A percentile compares a stretch with the other conserved stretches of the same genome.
Evolutionary conservation across 2,797 vertebrate genomes (phyloP).

Genomic region (Jordanella pulchra): DNA sequence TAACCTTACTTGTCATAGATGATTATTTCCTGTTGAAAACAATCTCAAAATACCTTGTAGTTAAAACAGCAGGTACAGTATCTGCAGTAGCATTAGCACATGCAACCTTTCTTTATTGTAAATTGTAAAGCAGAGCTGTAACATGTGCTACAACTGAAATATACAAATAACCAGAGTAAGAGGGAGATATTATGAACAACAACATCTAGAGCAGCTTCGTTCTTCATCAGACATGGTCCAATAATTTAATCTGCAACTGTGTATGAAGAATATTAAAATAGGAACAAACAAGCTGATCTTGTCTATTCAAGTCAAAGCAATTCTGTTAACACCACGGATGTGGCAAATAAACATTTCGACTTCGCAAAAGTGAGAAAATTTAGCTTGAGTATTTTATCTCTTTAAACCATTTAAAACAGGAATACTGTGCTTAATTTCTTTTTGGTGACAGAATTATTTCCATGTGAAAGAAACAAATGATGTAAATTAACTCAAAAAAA

Average conservation of each 20-base stretch:
- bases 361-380: too few relatives aligned
- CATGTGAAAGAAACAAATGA: not conserved
- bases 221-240: not conserved
- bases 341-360: not conserved
- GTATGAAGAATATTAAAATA: not conserved
- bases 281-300: not conserved
- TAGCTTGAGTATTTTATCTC: not conserved
- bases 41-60: not conserved
- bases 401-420: not conserved
- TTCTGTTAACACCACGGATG: not conserved
- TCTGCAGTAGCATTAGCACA: not conserved
- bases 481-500: not conserved
- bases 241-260: not conserved
- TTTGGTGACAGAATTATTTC: not conserved
- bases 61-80: not conserved
- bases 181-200: not conserved
- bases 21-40: not conserved
- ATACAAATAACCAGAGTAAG: not conserved
- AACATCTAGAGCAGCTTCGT: not conserved
- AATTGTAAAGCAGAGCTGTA: not conserved
- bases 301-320: not conserved
- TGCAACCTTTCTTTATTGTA: not conserved
- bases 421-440: not conserved
- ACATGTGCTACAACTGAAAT: not conserved
- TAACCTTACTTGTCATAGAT: not conserved